Evolutionary conservation across 1,140 invertebrate species (phyloP).

Genomic region (Sipha flava): DNA sequence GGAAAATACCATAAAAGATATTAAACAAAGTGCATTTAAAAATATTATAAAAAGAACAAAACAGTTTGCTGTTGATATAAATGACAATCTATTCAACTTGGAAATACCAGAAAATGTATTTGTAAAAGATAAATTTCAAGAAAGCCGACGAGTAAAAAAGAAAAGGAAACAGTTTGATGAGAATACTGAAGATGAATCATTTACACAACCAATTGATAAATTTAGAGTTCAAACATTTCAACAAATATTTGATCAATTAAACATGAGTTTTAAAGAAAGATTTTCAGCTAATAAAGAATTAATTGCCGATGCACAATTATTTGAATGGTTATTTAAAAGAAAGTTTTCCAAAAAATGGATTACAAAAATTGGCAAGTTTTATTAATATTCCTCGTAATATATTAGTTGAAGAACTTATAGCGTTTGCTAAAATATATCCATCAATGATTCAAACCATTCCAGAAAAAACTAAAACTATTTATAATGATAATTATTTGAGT

Average conservation of each 20-base stretch:
- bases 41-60: not conserved
- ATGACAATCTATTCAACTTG: not conserved
- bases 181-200: not conserved
- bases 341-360: not conserved
- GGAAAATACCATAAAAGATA: not conserved
- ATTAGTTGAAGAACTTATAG: not conserved
- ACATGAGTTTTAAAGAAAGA: not conserved
- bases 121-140: not conserved
- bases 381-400: not conserved
- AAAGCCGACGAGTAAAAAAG: not conserved
- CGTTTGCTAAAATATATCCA: not conserved
- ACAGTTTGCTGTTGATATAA: not conserved
- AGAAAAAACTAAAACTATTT: too few relatives aligned
- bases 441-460: too few relatives aligned
- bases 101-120: not conserved
- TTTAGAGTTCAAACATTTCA: not conserved
- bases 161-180: not conserved
- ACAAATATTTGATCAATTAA: not conserved
- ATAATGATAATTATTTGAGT: too few relatives aligned
- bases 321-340: not conserved
- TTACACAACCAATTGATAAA: not conserved
- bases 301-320: not conserved
- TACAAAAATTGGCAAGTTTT: not conserved
- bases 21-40: not conserved
- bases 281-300: not conserved